These are phyloP conservation scores for Archips xylosteana DNA, from an alignment of 2,888 invertebrate genomes.

Conservation along the genomic window DNA sequence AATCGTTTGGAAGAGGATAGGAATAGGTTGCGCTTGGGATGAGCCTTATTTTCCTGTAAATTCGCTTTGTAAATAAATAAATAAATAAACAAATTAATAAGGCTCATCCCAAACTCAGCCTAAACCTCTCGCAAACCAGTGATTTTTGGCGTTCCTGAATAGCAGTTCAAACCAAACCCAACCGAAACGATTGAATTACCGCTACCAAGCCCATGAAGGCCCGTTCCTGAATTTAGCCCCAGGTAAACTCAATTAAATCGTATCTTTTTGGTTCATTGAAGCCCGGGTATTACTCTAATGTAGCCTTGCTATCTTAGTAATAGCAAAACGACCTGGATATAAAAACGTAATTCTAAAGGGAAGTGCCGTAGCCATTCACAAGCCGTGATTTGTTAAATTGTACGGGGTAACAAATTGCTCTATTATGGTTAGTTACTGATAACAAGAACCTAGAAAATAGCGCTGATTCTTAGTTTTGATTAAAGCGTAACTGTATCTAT, in stretches of 20 bases:
- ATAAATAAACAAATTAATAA: too few relatives aligned
- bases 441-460: slow-evolving; percentile 17
- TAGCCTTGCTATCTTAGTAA: not conserved
- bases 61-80: too few relatives aligned
- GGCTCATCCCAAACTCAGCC: too few relatives aligned
- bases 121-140: too few relatives aligned
- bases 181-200: too few relatives aligned
- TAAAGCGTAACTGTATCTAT: not conserved
- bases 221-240: too few relatives aligned
- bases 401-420: slow-evolving; percentile 45
- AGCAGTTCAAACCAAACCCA: too few relatives aligned
- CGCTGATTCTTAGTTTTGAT: not conserved
- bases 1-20: too few relatives aligned
- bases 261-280: not conserved
- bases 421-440: slow-evolving; percentile 24
- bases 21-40: too few relatives aligned
- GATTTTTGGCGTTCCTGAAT: too few relatives aligned
- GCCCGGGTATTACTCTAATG: slow-evolving; percentile 1
- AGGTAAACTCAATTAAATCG: not conserved
- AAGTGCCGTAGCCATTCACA: not conserved
- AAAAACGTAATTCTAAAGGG: slow-evolving; percentile 18
- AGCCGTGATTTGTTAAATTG: slow-evolving; percentile 38
- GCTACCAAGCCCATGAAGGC: too few relatives aligned
- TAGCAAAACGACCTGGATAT: not conserved
- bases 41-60: too few relatives aligned